Evolutionary conservation across 2,113 vertebrate species (phyloP).

Genomic region (Mastomys coucha): DNA sequence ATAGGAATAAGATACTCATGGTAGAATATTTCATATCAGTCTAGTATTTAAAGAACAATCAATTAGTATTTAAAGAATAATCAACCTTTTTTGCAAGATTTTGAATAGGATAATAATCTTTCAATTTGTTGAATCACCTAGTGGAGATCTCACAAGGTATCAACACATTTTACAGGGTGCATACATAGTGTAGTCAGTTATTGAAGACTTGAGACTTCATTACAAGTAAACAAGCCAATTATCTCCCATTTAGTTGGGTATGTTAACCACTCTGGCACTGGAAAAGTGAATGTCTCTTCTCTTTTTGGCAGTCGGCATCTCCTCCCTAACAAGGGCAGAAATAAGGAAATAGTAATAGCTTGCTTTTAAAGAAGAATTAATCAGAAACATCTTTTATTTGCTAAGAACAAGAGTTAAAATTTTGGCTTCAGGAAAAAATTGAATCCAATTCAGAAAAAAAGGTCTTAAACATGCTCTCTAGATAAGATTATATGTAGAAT

Average conservation of each 20-base stretch:
- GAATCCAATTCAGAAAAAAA: neutral
- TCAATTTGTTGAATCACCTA: conserved; percentile 25
- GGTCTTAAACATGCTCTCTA: neutral
- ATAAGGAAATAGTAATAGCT: conserved; percentile 24
- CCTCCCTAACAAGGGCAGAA: neutral
- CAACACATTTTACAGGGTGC: neutral
- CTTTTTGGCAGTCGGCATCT: neutral
- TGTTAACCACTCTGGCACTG: neutral
- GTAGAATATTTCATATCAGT: neutral
- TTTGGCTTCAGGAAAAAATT: conserved; percentile 21
- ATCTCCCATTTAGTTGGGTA: neutral
- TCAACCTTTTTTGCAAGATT: neutral
- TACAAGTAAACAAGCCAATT: neutral
- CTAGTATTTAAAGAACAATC: neutral
- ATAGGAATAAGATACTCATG: neutral
- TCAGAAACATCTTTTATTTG: conserved; percentile 26
- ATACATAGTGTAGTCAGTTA: neutral
- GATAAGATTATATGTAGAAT: conserved; percentile 7
- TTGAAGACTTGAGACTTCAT: neutral
- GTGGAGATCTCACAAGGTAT: neutral
- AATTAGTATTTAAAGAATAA: neutral
- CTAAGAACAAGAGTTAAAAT: conserved; percentile 26
- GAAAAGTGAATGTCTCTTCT: neutral
- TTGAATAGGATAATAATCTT: neutral
- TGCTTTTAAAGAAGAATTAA: conserved; percentile 41